A percentile compares a stretch with the other conserved stretches of the same genome.
Conservation (phyloP, 2,888 invertebrate genomes). For the Prionchulus punctatus region DNA sequence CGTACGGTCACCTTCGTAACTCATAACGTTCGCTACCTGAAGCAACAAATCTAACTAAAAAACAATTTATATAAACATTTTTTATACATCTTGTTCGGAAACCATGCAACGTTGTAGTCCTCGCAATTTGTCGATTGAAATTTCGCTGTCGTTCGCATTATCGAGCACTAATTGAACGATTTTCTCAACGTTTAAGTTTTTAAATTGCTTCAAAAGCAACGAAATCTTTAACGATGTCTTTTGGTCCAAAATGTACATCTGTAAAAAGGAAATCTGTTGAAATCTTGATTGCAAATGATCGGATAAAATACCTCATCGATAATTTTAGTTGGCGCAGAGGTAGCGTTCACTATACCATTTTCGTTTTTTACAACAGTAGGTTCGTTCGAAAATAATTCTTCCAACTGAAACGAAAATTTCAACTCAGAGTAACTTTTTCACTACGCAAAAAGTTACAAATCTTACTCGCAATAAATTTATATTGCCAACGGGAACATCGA, state of each 20-base stretch:
- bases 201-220: background rate
- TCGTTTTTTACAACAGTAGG: too few species aligned
- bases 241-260: background rate
- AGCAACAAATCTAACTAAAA: background rate
- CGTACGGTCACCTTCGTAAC: conserved; percentile 65
- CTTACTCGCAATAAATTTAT: background rate
- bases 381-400: too few species aligned
- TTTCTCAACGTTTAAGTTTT: background rate
- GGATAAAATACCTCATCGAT: too few species aligned
- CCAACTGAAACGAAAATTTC: too few species aligned
- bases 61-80: background rate
- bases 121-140: background rate
- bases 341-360: too few species aligned
- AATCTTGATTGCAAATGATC: too few species aligned
- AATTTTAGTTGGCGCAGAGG: too few species aligned
- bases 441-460: background rate
- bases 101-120: background rate
- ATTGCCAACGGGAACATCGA: background rate
- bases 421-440: background rate
- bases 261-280: background rate
- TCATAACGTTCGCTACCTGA: conserved; percentile 62
- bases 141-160: background rate
- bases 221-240: background rate
- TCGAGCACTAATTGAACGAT: background rate
- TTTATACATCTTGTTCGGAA: background rate